A percentile compares a stretch with the other conserved stretches of the same genome.
phyloP scores from a whole-genome alignment of 1,140 invertebrate species.

The Hylaeus anthracinus region DNA sequence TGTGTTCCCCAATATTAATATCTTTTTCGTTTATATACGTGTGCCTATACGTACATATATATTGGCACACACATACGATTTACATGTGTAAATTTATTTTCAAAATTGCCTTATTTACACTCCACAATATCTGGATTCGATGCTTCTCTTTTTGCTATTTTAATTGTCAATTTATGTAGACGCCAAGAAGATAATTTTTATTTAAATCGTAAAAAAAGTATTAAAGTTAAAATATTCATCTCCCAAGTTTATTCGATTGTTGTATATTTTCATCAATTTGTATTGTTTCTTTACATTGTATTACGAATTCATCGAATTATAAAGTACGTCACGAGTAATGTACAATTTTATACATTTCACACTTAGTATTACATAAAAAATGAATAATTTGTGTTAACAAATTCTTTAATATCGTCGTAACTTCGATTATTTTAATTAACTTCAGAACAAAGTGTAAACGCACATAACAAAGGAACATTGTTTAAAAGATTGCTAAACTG shows the following conservation, averaged over 20 bases:
- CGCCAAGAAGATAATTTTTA: not conserved
- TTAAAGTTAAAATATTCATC: not conserved
- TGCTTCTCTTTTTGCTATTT: not conserved
- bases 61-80: not conserved
- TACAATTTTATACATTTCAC: not conserved
- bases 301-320: not conserved
- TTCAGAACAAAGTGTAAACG: conserved; percentile 5
- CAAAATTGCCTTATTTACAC: not conserved
- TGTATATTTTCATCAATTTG: not conserved
- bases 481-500: not conserved
- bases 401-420: not conserved
- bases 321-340: not conserved
- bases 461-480: not conserved
- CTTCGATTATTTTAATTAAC: not conserved
- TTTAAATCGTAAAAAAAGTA: not conserved
- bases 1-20: conserved; percentile 2
- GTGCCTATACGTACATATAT: not conserved
- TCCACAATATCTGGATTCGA: not conserved
- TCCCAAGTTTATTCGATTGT: not conserved
- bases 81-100: not conserved
- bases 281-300: not conserved
- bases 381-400: conserved; percentile 6
- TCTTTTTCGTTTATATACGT: not conserved
- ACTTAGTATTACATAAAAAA: not conserved
- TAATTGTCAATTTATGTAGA: conserved; percentile 5